Conservation (phyloP, 2,888 invertebrate species). For the Yponomeuta sedellus region DNA sequence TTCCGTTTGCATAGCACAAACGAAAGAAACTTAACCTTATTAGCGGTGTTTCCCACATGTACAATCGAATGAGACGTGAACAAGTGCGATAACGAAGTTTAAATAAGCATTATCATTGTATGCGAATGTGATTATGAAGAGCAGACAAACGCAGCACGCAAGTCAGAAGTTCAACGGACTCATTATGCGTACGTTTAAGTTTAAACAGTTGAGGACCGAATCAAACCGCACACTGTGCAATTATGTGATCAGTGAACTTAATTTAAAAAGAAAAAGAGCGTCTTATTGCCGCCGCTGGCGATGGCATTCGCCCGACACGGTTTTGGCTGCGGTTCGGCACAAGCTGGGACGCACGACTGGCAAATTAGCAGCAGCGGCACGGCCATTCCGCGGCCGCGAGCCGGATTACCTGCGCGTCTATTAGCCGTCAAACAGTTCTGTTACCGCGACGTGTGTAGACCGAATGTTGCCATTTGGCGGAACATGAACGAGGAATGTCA, state of each 20-base stretch:
- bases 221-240: not conserved
- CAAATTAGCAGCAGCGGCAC: conserved; percentile 61
- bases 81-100: conserved; percentile 10
- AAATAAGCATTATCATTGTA: conserved; percentile 9
- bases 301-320: conserved; percentile 18
- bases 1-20: conserved; percentile 43
- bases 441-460: conserved; percentile 66
- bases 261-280: not conserved
- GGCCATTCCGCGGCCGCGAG: conserved; percentile 29
- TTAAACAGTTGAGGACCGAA: conserved; percentile 4
- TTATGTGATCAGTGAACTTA: conserved; percentile 29
- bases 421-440: conserved; percentile 46
- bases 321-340: conserved; percentile 51
- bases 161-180: not conserved
- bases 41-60: conserved; percentile 42
- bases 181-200: not conserved
- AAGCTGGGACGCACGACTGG: conserved; percentile 61
- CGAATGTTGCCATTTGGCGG: conserved; percentile 51
- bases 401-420: conserved; percentile 64
- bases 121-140: conserved; percentile 15
- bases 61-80: conserved; percentile 29
- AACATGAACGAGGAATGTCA: conserved; percentile 58
- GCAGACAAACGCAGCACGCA: conserved; percentile 21
- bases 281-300: not conserved
- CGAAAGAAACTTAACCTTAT: conserved; percentile 32